These are phyloP conservation scores for Calonectris borealis DNA, from an alignment of 2,113 vertebrate species.

Conservation along the genomic window DNA sequence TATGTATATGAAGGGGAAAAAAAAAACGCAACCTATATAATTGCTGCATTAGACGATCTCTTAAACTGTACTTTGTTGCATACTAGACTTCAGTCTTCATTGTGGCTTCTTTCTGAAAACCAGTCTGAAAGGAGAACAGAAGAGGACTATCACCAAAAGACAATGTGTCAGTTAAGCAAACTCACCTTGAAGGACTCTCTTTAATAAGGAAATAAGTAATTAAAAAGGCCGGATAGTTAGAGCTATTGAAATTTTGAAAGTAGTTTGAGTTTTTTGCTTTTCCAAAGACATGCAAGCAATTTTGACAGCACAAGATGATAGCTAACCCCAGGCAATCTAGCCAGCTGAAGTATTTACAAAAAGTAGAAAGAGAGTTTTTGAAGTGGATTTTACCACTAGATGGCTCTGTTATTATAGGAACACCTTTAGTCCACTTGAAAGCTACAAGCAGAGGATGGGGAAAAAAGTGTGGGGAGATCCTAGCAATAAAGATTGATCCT, in stretches of 20 bases:
- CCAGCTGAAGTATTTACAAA: background rate
- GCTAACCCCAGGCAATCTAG: background rate
- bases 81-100: background rate
- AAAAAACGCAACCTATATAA: background rate
- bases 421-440: background rate
- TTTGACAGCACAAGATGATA: background rate
- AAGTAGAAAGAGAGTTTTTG: background rate
- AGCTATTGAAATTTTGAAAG: background rate
- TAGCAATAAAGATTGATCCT: background rate
- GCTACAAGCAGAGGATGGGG: background rate
- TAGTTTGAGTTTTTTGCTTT: background rate
- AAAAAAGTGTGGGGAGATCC: background rate
- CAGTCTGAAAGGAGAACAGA: background rate
- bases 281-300: background rate
- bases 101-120: background rate
- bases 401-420: conserved; percentile 48
- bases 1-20: background rate
- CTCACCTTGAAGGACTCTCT: background rate
- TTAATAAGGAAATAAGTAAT: background rate
- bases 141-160: background rate
- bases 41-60: background rate
- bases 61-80: background rate
- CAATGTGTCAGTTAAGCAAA: background rate
- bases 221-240: background rate
- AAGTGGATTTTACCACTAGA: conserved; percentile 42